Evolutionary conservation across 2,888 invertebrate species (phyloP), one percentile per base, ranked within the genome.

Genomic region (Brachyptera putata): DNA sequence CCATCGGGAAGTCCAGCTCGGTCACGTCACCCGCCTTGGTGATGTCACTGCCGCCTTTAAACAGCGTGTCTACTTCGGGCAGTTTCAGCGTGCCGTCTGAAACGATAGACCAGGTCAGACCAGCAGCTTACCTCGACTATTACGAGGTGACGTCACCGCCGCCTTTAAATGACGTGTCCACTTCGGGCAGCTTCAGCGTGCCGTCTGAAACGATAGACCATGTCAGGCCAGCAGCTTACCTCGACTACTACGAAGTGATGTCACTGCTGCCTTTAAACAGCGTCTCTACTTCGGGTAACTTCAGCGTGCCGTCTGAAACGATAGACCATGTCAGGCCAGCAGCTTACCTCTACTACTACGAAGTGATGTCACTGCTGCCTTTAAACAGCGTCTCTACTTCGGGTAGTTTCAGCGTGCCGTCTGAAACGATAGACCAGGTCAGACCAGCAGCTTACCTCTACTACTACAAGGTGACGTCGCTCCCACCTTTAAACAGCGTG

Each of bases 11-110:
- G 48, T 65, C 62, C 24, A 62, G 39, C 24, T 56, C 65, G 26
- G 59, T 66, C 65, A 73, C 66, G 66, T 70, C 78, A 70, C 69
- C 77, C 75, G 70, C 77, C 73, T 71, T 79, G 74, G 71, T 79
- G 75, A 70, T 72, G 64, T 73, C 74, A 48, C 69, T 67, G n/a
- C 71, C 71, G 13, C 70, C 69, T 55, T 69, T 69, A 64, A 68
- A 70, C 49, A 69, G 66, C 14, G 61, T 39, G 60, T 64, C 63
- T 43, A 60, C 43, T 22, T 63, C 64, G 34, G 50, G 49, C 13
- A 55, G 56, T 24, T 63, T 56, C 14, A 49, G 24, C 18, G 59
- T 60, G 30, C 57, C 53, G 41, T 60, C 64, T 64, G 48, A 2
- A 56, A 49, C 16, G 39, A n/a, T n/a, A n/a, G n/a, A n/a, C n/a